Evolutionary conservation across 2,113 vertebrate species (phyloP).

Genomic region (Synchiropus splendidus): DNA sequence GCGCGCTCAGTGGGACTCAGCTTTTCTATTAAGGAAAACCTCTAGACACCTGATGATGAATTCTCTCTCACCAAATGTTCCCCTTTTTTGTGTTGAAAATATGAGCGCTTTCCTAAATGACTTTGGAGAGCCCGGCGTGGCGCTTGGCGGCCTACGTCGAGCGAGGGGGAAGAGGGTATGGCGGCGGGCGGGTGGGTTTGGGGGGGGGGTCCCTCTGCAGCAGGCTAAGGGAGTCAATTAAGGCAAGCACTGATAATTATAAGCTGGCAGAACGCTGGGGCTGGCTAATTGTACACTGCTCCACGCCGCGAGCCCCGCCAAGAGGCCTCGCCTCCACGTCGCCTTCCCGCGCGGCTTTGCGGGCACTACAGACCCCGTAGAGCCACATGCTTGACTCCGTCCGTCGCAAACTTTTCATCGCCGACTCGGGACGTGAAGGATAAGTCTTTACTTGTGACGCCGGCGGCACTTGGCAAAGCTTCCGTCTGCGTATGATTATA

Average conservation of each 20-base stretch:
- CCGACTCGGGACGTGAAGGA: too few relatives aligned
- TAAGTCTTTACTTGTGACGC: too few relatives aligned
- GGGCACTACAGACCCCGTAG: conserved; percentile 50
- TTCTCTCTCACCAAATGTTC: conserved; percentile 99
- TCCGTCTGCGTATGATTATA: too few relatives aligned
- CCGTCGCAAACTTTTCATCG: too few relatives aligned
- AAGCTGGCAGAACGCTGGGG: conserved; percentile 76
- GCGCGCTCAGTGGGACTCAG: conserved; percentile 95
- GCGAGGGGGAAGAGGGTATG: conserved; percentile 40
- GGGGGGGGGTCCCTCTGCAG: conserved; percentile 57
- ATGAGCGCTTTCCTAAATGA: conserved; percentile 98
- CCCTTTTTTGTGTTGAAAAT: conserved; percentile 86
- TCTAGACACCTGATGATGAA: conserved; percentile 99
- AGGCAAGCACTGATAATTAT: conserved; percentile 83
- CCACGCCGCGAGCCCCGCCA: conserved; percentile 56
- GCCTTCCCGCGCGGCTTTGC: conserved; percentile 53
- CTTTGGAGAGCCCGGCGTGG: conserved; percentile 90
- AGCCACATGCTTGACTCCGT: conserved; percentile 40
- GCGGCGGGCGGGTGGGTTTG: not conserved
- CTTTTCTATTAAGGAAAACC: conserved; percentile 99
- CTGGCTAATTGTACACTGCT: conserved; percentile 70
- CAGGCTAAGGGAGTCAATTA: conserved; percentile 79
- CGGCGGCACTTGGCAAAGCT: too few relatives aligned
- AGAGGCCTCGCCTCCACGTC: conserved; percentile 50
- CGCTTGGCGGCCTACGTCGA: conserved; percentile 78